A percentile compares a stretch with the other conserved stretches of the same genome.
Evolutionary conservation across 2,888 invertebrate species (phyloP).

Genomic region (Unio pictorum): DNA sequence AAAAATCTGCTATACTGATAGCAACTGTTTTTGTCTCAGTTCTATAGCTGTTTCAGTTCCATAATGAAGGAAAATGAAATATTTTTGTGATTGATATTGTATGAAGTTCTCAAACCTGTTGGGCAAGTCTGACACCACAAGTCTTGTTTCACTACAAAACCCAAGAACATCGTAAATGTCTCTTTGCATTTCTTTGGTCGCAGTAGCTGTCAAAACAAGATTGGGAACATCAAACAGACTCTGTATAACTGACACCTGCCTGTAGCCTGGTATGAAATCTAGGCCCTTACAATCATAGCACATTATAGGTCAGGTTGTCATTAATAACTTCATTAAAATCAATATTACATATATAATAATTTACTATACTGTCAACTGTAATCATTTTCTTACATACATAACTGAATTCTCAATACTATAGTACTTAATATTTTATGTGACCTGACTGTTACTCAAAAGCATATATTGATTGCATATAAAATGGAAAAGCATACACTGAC

Average conservation of each 20-base stretch:
- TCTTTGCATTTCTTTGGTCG: conserved; percentile 14
- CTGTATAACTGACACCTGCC: conserved; percentile 11
- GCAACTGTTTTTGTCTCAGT: no score
- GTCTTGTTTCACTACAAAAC: conserved; percentile 5
- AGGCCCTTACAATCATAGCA: conserved; percentile 15
- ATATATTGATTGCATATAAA: no score
- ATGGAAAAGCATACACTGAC: no score
- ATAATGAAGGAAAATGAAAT: background rate
- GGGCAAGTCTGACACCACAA: conserved; percentile 10
- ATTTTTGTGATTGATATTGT: background rate
- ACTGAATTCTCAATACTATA: no score
- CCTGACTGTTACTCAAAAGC: no score
- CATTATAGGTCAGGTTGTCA: background rate
- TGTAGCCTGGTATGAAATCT: conserved; percentile 18
- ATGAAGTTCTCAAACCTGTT: conserved; percentile 11
- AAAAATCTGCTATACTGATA: no score
- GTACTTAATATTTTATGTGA: no score
- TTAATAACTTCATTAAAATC: background rate
- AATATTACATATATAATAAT: no score
- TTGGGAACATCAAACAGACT: conserved; percentile 14
- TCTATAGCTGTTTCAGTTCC: no score
- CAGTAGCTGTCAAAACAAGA: conserved; percentile 20
- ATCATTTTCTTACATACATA: no score
- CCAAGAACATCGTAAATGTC: conserved; percentile 14
- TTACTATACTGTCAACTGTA: no score